phyloP scores from a whole-genome alignment of 2,113 vertebrate genomes.

The Paralichthys olivaceus region DNA sequence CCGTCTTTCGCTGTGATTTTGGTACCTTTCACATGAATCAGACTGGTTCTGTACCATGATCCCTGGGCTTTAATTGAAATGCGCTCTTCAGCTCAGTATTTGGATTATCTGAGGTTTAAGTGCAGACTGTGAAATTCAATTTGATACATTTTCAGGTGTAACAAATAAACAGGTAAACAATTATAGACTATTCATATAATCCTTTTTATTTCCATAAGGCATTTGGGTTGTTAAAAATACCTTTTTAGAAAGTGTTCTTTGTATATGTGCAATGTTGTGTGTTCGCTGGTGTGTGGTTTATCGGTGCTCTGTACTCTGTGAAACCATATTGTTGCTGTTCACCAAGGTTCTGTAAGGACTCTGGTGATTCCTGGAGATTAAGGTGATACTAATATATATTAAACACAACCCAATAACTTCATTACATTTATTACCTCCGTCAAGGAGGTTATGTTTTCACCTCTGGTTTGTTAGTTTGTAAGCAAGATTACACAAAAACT shows the following conservation, averaged over 20 bases:
- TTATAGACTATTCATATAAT: constrained; percentile 56
- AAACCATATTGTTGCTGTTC: constrained; percentile 25
- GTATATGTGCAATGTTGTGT: constrained; percentile 38
- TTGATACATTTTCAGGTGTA: constrained; percentile 63
- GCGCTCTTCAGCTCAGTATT: constrained; percentile 63
- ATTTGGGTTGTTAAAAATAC: constrained; percentile 39
- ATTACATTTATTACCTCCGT: not conserved
- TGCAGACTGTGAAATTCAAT: constrained; percentile 72
- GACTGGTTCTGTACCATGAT: constrained; percentile 40
- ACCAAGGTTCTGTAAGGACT: not conserved
- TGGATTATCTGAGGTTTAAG: constrained; percentile 71
- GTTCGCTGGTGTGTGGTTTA: constrained; percentile 19
- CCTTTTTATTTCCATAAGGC: constrained; percentile 48
- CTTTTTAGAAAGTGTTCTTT: constrained; percentile 36
- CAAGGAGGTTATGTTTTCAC: not conserved
- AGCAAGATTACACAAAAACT: not conserved
- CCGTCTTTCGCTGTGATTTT: constrained; percentile 37
- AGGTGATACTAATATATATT: constrained; percentile 9
- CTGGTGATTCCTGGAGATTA: constrained; percentile 1
- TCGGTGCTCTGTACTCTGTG: constrained; percentile 1
- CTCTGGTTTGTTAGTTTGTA: not conserved
- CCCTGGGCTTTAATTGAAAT: constrained; percentile 71
- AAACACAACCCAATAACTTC: not conserved
- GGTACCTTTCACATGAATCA: constrained; percentile 63
- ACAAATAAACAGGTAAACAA: constrained; percentile 67